Conservation (phyloP, 1,140 invertebrate genomes). For the Laupala kohalensis region DNA sequence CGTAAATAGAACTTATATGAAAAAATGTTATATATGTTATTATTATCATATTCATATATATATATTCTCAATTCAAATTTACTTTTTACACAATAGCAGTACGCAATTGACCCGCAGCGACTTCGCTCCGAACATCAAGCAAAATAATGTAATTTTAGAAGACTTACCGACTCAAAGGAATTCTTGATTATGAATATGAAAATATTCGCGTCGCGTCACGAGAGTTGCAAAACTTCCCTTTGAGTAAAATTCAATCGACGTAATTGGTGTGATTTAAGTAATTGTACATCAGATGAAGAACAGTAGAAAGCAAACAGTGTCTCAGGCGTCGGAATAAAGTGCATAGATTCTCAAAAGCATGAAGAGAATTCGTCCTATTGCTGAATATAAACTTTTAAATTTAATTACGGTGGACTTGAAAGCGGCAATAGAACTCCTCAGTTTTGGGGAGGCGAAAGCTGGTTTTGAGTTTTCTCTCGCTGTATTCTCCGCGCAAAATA, state of each 20-base stretch:
- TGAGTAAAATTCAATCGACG: neutral
- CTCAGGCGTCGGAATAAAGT: neutral
- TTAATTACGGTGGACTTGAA: neutral
- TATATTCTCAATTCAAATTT: no score
- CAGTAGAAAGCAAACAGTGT: neutral
- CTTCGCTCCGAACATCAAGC: no score
- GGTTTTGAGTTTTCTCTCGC: neutral
- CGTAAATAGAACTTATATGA: no score
- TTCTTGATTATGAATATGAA: neutral
- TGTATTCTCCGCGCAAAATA: no score
- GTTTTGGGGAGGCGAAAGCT: neutral
- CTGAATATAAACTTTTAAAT: neutral
- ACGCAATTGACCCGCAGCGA: no score
- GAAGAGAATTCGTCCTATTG: neutral
- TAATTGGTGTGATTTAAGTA: neutral
- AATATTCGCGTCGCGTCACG: neutral
- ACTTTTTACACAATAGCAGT: no score
- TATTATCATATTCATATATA: no score
- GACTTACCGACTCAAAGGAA: neutral
- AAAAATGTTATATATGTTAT: no score
- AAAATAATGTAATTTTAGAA: no score
- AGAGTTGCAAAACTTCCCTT: neutral
- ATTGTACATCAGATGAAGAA: neutral
- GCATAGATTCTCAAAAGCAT: neutral
- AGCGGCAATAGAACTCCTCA: neutral